These are phyloP conservation scores for Smittia sp. DNA, from an alignment of 2,888 invertebrate species.

Conservation along the genomic window DNA sequence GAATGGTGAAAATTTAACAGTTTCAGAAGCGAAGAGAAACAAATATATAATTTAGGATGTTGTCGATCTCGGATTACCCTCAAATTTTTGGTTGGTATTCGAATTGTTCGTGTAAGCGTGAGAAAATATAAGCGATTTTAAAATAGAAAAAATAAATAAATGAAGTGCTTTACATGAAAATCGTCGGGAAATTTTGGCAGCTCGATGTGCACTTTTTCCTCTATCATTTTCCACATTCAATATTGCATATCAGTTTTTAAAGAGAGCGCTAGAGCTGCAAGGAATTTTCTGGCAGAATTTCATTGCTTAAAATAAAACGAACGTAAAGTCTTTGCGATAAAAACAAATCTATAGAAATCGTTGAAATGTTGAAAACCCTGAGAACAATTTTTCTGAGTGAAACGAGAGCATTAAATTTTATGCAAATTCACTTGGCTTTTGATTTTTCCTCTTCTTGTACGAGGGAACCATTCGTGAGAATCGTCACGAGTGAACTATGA, in stretches of 20 bases:
- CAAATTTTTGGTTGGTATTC: no score
- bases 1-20: no score
- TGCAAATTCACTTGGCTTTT: no score
- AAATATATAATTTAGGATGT: no score
- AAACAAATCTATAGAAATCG: neutral
- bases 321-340: neutral
- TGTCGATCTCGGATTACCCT: no score
- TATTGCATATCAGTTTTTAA: conserved; percentile 15
- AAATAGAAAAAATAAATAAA: conserved; percentile 11
- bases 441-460: no score
- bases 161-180: conserved; percentile 19
- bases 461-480: no score
- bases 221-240: neutral
- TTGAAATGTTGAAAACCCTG: neutral
- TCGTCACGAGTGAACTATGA: no score
- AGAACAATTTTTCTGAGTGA: neutral
- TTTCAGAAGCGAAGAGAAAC: neutral
- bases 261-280: neutral
- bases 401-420: neutral
- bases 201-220: neutral
- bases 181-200: neutral
- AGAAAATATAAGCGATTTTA: conserved; percentile 7
- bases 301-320: neutral
- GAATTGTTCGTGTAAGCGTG: neutral
- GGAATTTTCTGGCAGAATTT: neutral